Conservation (phyloP, 2,113 vertebrate genomes). For the Microcebus griseorufus region DNA sequence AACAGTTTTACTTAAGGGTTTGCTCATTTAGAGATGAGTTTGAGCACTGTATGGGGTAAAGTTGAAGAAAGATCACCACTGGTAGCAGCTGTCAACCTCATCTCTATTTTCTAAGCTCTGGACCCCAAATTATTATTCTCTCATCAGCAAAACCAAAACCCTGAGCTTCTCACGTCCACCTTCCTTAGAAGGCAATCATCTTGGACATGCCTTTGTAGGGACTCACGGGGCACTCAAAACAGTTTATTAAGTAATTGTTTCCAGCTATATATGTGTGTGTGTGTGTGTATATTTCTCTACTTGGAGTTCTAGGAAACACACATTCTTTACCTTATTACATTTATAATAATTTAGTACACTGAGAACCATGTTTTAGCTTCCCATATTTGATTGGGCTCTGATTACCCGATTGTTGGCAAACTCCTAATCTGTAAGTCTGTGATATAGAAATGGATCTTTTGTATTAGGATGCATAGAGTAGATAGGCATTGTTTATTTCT, state of each 20-base stretch:
- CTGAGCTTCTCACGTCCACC: neutral
- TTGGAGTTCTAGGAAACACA: neutral
- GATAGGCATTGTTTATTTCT: neutral
- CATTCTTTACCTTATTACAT: neutral
- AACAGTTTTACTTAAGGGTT: neutral
- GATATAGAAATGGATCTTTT: neutral
- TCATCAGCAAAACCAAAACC: neutral
- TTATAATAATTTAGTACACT: neutral
- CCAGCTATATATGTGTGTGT: neutral
- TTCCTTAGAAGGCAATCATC: neutral
- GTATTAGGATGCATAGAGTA: neutral
- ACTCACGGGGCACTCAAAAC: neutral
- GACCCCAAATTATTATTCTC: neutral
- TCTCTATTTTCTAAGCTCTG: neutral
- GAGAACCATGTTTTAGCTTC: neutral
- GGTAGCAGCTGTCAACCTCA: neutral
- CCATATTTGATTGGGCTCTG: neutral
- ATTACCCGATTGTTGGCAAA: neutral
- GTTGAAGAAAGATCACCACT: neutral
- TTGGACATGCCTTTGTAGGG: neutral
- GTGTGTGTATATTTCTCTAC: neutral
- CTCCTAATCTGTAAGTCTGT: neutral
- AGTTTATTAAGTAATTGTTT: neutral
- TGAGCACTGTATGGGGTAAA: neutral
- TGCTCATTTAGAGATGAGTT: neutral